A percentile compares a stretch with the other conserved stretches of the same genome.
phyloP scores from a whole-genome alignment of 2,888 invertebrate species.

The Rhingia campestris region DNA sequence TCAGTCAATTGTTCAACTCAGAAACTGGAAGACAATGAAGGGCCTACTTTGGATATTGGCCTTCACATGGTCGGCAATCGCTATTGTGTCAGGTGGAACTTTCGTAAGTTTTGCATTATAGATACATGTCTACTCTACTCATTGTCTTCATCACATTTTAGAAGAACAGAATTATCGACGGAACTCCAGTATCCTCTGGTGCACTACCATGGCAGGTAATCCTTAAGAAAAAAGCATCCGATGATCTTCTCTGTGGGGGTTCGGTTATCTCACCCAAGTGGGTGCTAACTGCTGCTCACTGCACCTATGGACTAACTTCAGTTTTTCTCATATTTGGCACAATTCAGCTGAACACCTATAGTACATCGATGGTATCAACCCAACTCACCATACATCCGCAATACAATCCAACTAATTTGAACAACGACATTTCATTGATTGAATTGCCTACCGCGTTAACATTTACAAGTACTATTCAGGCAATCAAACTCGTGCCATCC shows the following conservation, averaged over 20 bases:
- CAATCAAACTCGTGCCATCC: slow-evolving; percentile 77
- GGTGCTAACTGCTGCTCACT: slow-evolving; percentile 81
- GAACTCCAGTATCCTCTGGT: slow-evolving; percentile 76
- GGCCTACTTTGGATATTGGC: neutral
- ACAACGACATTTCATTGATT: slow-evolving; percentile 80
- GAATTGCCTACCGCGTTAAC: slow-evolving; percentile 76
- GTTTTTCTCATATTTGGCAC: slow-evolving; percentile 79
- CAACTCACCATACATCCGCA: slow-evolving; percentile 78
- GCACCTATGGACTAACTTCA: slow-evolving; percentile 76
- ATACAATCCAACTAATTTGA: slow-evolving; percentile 77
- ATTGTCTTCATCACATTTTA: slow-evolving; percentile 47
- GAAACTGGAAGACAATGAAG: neutral
- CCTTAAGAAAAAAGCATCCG: slow-evolving; percentile 77
- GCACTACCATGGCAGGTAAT: slow-evolving; percentile 82
- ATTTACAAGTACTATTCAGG: slow-evolving; percentile 76
- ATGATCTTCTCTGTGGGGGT: slow-evolving; percentile 80
- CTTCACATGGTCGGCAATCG: neutral
- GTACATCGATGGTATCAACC: slow-evolving; percentile 77
- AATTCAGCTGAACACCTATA: slow-evolving; percentile 75
- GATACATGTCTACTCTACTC: neutral
- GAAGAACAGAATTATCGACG: slow-evolving; percentile 78
- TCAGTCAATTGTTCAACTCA: neutral
- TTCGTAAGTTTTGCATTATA: neutral
- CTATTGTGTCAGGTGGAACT: neutral
- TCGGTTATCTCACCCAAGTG: slow-evolving; percentile 78